Conservation (phyloP, 2,113 vertebrate genomes). For the Dinomys branickii region DNA sequence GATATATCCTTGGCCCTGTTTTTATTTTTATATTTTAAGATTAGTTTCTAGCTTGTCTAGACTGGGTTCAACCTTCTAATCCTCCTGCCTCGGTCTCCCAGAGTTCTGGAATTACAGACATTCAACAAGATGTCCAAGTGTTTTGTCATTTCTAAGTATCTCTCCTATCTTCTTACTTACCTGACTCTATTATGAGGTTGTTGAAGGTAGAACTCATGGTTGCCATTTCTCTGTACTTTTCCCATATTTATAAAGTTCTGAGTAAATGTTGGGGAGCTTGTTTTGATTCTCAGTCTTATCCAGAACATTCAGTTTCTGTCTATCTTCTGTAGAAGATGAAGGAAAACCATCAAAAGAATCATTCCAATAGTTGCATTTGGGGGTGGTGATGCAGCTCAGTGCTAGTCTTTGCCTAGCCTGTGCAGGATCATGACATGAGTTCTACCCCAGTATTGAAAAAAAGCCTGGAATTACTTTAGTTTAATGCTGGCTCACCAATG, state of each 20-base stretch:
- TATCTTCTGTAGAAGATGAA: neutral
- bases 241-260: neutral
- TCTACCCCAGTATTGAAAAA: neutral
- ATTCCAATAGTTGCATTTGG: neutral
- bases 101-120: neutral
- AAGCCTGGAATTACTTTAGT: neutral
- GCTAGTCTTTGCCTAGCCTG: neutral
- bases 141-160: neutral
- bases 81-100: neutral
- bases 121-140: neutral
- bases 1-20: neutral
- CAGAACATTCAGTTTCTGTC: neutral
- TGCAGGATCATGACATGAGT: neutral
- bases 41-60: neutral
- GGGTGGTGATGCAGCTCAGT: neutral
- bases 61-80: neutral
- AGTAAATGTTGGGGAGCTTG: neutral
- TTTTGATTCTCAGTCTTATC: neutral
- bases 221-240: constrained; percentile 1
- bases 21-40: neutral
- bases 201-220: neutral
- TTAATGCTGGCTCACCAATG: neutral
- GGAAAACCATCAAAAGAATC: neutral
- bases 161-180: neutral
- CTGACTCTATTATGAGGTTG: neutral